Evolutionary conservation across 2,888 invertebrate species (phyloP), one percentile per base, ranked within the genome.

Genomic region (Mayetiola destructor): DNA sequence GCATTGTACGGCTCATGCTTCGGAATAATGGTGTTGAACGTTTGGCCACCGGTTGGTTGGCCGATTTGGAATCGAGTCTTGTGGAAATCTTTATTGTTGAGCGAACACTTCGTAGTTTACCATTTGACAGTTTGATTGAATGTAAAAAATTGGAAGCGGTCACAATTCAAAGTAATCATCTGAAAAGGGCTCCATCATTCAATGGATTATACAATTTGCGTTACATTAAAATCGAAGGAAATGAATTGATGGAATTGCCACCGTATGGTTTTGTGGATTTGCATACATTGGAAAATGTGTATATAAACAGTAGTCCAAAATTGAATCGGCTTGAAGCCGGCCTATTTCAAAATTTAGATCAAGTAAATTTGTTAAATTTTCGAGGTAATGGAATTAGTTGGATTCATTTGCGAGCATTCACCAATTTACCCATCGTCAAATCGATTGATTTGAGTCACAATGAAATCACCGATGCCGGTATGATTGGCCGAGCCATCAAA

Each of bases 31-130:
- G 85, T 37, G 70, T 91, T 16, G 88, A 91, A 68, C 77, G 88
- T 56, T 78, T 90, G 16, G 85, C 89, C 1, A 80, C 82, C 48
- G 84, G 85, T 56, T 90, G 90, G 86, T 70, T 90, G 56, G 82
- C 84, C 57, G 84, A 85, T 21, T 77, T 88, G 56, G 88, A 89
- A 69, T 78, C 79, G 39, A 80, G 80, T 55, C 72, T 91, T 32
- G 80, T 89, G 62, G 91, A 91, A 73, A 77, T 91, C 57, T 91
- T 84, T 65, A 78, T 91, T 30, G 90, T 90, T 2, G 91, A 91
- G 70, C 86, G 88, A 16, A 84, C 85, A 61, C 69, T 91, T 55
- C 78, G 85, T 60, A 87, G 81, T 63, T 74, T 90, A 55, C 89
- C 90, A 0, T 77, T 82, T 1, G 89, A 89, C 68, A 85, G 87